phyloP scores from a whole-genome alignment of 2,797 vertebrate species.

The Mionectes olivaceus region DNA sequence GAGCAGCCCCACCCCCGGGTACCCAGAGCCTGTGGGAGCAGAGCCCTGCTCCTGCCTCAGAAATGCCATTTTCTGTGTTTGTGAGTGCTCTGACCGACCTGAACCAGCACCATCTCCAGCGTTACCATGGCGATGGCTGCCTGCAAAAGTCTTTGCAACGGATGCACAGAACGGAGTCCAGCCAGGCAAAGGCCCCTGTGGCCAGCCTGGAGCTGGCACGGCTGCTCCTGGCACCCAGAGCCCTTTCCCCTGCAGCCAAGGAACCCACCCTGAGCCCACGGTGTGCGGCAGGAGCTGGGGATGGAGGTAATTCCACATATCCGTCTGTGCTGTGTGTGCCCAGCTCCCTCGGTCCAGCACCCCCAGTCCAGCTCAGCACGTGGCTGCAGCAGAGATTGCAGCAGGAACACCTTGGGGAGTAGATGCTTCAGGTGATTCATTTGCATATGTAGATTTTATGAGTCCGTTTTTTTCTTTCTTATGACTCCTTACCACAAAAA shows the following conservation, averaged over 20 bases:
- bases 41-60: neutral
- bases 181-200: neutral
- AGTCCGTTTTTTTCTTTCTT: neutral
- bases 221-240: rapidly evolving
- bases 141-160: rapidly evolving
- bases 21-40: neutral
- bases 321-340: rapidly evolving
- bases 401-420: neutral
- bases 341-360: neutral
- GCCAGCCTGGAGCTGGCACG: rapidly evolving
- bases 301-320: neutral
- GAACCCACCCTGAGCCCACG: rapidly evolving
- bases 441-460: neutral
- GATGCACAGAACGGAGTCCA: neutral
- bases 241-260: neutral
- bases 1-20: rapidly evolving
- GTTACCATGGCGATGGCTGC: constrained; percentile 44
- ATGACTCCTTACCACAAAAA: neutral
- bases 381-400: neutral
- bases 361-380: neutral
- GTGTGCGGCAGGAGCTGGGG: rapidly evolving
- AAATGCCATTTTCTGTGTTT: neutral
- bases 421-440: neutral
- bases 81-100: neutral
- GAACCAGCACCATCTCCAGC: neutral